These are phyloP conservation scores for Gorsachius magnificus DNA, from an alignment of 2,797 vertebrate species.

Conservation along the genomic window DNA sequence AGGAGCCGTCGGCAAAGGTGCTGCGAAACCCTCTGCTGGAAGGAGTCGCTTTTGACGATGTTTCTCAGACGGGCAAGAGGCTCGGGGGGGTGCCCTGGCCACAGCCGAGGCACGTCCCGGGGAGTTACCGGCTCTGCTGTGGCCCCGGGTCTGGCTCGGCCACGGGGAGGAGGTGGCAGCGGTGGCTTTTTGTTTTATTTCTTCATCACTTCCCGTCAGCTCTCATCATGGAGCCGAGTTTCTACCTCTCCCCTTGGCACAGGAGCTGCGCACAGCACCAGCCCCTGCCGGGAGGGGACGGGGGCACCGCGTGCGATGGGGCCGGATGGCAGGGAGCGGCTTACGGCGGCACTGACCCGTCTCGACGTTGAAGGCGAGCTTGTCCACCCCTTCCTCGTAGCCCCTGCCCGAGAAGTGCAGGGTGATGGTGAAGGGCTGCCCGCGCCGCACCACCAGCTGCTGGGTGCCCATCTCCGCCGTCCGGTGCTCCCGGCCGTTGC, in stretches of 20 bases:
- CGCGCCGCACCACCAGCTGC: slow-evolving; percentile 87
- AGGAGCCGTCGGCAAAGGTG: background rate
- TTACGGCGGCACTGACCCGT: slow-evolving; percentile 79
- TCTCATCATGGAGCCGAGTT: background rate
- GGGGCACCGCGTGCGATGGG: background rate
- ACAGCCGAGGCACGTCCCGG: background rate
- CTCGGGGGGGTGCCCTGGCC: accelerated
- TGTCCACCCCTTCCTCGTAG: slow-evolving; percentile 80
- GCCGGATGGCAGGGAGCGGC: background rate
- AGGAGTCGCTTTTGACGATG: background rate
- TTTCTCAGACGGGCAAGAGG: background rate
- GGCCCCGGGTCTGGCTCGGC: accelerated
- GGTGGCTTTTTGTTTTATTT: background rate
- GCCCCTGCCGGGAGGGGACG: background rate
- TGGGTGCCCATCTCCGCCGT: slow-evolving; percentile 80
- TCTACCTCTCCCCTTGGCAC: background rate
- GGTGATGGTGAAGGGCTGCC: slow-evolving; percentile 84
- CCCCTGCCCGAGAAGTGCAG: slow-evolving; percentile 81
- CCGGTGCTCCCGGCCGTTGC: slow-evolving; percentile 85
- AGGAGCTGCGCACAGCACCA: background rate
- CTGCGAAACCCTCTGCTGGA: background rate
- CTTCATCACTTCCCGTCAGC: background rate
- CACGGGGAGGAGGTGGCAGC: accelerated
- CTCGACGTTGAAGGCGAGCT: slow-evolving; percentile 78
- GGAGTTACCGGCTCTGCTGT: background rate